A percentile compares a stretch with the other conserved stretches of the same genome.
Evolutionary conservation across 2,113 vertebrate genomes (phyloP).

Genomic region (Oryctolagus cuniculus): DNA sequence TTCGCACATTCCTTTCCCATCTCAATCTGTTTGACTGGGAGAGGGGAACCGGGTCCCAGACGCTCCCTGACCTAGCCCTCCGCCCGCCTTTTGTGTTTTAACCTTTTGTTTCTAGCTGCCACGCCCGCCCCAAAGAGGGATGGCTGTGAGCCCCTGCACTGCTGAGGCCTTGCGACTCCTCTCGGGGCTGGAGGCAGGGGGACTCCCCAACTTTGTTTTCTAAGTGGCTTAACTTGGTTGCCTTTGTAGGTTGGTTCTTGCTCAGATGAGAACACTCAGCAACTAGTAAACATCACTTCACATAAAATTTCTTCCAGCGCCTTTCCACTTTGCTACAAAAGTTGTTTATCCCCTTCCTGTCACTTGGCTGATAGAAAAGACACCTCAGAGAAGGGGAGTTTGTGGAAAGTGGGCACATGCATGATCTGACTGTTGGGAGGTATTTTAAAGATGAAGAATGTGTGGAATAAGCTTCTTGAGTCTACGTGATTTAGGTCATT

Average conservation of each 20-base stretch:
- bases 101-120: conserved; percentile 83
- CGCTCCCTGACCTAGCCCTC: conserved; percentile 43
- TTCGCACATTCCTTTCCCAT: neutral
- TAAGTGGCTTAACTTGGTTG: neutral
- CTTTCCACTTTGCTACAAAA: neutral
- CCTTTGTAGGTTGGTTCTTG: neutral
- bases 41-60: neutral
- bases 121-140: conserved; percentile 80
- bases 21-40: neutral
- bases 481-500: conserved; percentile 31
- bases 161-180: neutral
- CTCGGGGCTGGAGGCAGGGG: neutral
- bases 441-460: neutral
- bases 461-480: neutral
- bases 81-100: conserved; percentile 82
- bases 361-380: conserved; percentile 29
- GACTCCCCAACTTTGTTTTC: conserved; percentile 70
- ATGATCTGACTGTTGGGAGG: neutral
- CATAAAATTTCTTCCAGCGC: neutral
- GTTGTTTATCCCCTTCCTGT: conserved; percentile 22
- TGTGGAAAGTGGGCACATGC: neutral
- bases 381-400: conserved; percentile 16
- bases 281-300: neutral
- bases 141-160: neutral
- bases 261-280: neutral